Percentiles rank a stretch among this genome's conserved stretches.
Evolutionary conservation across 2,888 invertebrate species (phyloP).

Genomic region (Stenchaetothrips biformis): DNA sequence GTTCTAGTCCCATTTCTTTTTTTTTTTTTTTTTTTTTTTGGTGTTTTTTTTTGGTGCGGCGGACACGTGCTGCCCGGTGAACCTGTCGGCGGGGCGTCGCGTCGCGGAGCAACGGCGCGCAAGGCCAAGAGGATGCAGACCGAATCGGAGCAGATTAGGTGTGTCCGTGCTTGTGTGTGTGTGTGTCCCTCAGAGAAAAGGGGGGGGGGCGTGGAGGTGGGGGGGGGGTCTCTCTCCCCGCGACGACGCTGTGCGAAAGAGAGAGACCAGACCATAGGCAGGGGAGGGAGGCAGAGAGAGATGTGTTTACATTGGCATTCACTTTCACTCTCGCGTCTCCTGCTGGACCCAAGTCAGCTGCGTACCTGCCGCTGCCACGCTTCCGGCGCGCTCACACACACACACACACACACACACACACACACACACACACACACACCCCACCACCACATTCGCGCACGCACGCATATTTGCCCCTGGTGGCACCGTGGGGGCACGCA

Average conservation of each 20-base stretch:
- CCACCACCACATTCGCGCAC: too few species aligned
- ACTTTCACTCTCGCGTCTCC: conserved; percentile 20
- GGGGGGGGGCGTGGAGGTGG: neutral
- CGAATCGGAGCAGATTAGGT: neutral
- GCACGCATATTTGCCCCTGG: neutral
- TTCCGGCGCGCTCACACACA: conserved; percentile 14
- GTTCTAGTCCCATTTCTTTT: too few species aligned
- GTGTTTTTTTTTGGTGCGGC: too few species aligned
- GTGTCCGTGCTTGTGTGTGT: neutral
- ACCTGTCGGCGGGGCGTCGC: too few species aligned
- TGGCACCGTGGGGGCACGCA: neutral
- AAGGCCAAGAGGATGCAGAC: neutral
- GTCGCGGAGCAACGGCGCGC: neutral
- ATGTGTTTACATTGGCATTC: conserved; percentile 23
- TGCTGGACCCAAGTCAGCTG: neutral
- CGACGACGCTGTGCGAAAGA: neutral
- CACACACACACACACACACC: neutral
- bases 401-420: neutral
- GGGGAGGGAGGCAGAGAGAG: neutral
- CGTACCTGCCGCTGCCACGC: neutral
- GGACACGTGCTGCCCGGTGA: too few species aligned
- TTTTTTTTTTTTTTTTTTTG: too few species aligned
- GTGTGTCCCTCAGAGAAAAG: neutral
- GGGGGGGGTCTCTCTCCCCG: neutral
- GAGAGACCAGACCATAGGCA: neutral